A percentile compares a stretch with the other conserved stretches of the same genome.
Evolutionary conservation across 2,113 vertebrate genomes (phyloP).

Genomic region (Zosterops lateralis): DNA sequence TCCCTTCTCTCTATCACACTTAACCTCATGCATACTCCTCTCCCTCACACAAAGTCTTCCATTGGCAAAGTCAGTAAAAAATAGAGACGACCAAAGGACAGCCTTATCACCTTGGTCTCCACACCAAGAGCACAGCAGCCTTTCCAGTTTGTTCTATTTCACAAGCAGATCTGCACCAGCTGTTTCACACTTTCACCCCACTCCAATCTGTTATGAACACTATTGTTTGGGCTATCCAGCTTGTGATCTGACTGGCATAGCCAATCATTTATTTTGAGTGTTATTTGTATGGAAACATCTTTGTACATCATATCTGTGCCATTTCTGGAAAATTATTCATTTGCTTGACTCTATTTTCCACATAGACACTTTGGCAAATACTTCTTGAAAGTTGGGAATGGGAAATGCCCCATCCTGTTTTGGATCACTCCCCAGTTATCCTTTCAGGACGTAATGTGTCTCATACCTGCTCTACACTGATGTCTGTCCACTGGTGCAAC

Average conservation of each 20-base stretch:
- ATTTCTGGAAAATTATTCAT: neutral
- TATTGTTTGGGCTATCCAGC: neutral
- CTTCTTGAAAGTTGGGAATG: neutral
- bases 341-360: neutral
- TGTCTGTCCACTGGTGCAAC: no score
- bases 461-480: neutral
- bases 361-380: neutral
- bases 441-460: neutral
- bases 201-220: rapidly evolving
- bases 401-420: neutral
- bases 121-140: neutral
- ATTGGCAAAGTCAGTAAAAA: neutral
- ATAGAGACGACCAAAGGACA: neutral
- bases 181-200: neutral
- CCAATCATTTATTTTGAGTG: neutral
- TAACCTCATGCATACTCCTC: rapidly evolving
- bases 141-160: neutral
- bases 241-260: neutral
- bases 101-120: neutral
- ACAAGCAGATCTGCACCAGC: neutral
- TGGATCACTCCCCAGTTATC: neutral
- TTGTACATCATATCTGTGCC: neutral
- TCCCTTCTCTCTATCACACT: neutral
- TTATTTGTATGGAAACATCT: neutral
- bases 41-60: neutral